Conservation (phyloP, 2,797 vertebrate genomes). For the Micromesistius poutassou region DNA sequence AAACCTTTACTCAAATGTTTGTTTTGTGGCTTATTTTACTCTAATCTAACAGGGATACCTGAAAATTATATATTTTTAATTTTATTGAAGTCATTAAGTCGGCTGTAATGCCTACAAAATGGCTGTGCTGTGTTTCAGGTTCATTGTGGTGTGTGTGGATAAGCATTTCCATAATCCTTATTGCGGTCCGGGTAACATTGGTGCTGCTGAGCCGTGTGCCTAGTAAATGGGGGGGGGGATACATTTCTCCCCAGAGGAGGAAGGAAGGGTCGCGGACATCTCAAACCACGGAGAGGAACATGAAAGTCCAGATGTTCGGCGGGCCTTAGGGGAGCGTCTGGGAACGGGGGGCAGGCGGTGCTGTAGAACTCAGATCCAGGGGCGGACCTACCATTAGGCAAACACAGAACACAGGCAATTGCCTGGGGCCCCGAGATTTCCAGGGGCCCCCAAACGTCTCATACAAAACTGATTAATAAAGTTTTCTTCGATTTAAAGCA, state of each 20-base stretch:
- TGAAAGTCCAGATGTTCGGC: slow-evolving; percentile 59
- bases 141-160: background rate
- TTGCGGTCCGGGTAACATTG: background rate
- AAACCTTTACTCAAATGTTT: background rate
- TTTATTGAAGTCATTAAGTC: background rate
- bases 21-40: slow-evolving; percentile 13
- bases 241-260: background rate
- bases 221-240: no score
- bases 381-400: no score
- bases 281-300: slow-evolving; percentile 30
- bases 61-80: background rate
- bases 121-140: background rate
- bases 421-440: no score
- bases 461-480: no score
- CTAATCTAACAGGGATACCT: background rate
- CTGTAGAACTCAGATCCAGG: slow-evolving; percentile 61
- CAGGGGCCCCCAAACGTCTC: no score
- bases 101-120: background rate
- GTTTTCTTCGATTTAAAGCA: no score
- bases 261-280: slow-evolving; percentile 12
- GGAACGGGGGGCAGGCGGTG: slow-evolving; percentile 43
- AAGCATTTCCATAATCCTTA: background rate
- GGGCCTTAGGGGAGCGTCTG: slow-evolving; percentile 46
- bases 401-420: no score
- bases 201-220: background rate